Evolutionary conservation across 2,113 vertebrate genomes (phyloP).

Genomic region (Misgurnus anguillicaudatus): DNA sequence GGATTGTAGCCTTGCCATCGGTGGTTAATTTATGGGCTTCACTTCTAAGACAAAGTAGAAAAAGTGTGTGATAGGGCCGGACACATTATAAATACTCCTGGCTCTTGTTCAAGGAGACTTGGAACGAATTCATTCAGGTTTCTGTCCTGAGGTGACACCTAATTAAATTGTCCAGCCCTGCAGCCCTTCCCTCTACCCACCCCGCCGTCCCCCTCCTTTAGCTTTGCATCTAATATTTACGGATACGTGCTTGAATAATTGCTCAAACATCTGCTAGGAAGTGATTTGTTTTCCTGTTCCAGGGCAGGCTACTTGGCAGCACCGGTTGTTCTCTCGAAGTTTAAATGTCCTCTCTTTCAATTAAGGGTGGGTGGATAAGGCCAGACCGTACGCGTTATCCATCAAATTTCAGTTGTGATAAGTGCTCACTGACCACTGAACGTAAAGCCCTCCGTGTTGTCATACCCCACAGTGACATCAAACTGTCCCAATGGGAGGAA

Average conservation of each 20-base stretch:
- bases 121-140: conserved; percentile 71
- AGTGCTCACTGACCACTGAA: conserved; percentile 62
- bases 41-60: conserved; percentile 70
- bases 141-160: conserved; percentile 76
- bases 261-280: conserved; percentile 66
- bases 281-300: conserved; percentile 67
- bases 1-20: conserved; percentile 46
- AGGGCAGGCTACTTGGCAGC: conserved; percentile 37
- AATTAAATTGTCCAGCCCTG: conserved; percentile 75
- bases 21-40: conserved; percentile 65
- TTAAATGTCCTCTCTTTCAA: conserved; percentile 71
- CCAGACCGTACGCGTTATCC: conserved; percentile 68
- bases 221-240: conserved; percentile 66
- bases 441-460: conserved; percentile 59
- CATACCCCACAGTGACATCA: conserved; percentile 15
- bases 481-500: neutral
- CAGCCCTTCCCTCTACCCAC: conserved; percentile 36
- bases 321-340: conserved; percentile 59
- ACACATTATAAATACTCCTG: conserved; percentile 74
- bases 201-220: conserved; percentile 43
- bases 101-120: conserved; percentile 77
- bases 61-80: conserved; percentile 65
- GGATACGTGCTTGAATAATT: conserved; percentile 67
- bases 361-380: conserved; percentile 72
- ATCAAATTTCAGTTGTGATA: conserved; percentile 67